Conservation (phyloP, 2,113 vertebrate species). For the Columba janthina region DNA sequence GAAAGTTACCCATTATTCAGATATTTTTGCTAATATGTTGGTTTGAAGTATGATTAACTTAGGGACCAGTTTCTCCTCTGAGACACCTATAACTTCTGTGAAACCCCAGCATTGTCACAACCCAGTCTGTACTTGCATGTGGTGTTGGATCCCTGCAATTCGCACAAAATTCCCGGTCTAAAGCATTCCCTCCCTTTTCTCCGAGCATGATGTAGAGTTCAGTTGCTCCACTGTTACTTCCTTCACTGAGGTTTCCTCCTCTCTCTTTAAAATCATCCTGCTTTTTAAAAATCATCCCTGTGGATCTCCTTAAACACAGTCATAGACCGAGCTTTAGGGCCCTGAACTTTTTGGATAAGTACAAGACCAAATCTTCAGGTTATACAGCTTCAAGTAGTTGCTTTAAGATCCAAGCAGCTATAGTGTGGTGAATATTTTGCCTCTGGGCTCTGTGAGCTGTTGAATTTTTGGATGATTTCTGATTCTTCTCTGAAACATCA, state of each 20-base stretch:
- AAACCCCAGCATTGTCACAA: background rate
- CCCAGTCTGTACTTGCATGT: background rate
- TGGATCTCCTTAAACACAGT: background rate
- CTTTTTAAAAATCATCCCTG: background rate
- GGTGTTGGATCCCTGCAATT: background rate
- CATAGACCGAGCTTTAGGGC: background rate
- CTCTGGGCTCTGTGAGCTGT: background rate
- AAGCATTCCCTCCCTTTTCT: background rate
- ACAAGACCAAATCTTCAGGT: background rate
- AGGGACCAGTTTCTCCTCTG: background rate
- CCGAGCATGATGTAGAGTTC: background rate
- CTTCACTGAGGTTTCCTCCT: background rate
- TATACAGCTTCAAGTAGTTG: background rate
- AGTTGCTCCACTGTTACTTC: background rate
- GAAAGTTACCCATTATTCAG: background rate
- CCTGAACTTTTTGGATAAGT: background rate
- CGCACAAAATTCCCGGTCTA: background rate
- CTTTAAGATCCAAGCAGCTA: background rate
- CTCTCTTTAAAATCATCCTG: background rate
- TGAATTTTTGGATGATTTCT: background rate
- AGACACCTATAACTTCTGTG: accelerated
- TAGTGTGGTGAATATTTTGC: background rate
- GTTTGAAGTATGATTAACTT: background rate
- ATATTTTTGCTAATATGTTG: background rate
- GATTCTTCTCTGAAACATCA: background rate